Evolutionary conservation across 2,888 invertebrate species (phyloP).

Genomic region (Prionchulus punctatus): DNA sequence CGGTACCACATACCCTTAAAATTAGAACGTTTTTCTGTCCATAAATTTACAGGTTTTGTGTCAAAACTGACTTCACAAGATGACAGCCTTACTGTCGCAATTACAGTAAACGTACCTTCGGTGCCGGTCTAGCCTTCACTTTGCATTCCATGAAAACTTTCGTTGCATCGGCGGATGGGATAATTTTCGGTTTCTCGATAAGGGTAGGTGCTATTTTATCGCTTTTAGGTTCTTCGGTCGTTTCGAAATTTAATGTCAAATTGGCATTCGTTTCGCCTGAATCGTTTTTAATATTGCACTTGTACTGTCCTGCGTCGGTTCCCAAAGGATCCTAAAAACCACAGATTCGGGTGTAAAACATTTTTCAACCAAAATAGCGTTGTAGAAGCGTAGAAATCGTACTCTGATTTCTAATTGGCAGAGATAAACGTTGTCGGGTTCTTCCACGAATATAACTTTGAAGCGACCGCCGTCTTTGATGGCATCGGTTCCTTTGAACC

Average conservation of each 20-base stretch:
- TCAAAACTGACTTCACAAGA: not conserved
- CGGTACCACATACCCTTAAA: constrained; percentile 15
- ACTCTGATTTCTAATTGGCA: constrained; percentile 31
- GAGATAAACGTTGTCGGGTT: constrained; percentile 29
- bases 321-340: constrained; percentile 64
- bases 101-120: not conserved
- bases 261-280: constrained; percentile 93
- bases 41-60: not conserved
- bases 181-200: constrained; percentile 93
- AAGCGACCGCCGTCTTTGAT: constrained; percentile 26
- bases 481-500: constrained; percentile 50
- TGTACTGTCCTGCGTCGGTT: constrained; percentile 90
- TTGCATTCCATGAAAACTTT: constrained; percentile 90
- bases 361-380: not conserved
- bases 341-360: constrained; percentile 8
- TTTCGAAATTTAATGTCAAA: constrained; percentile 82
- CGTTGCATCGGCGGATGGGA: constrained; percentile 91
- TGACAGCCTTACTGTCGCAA: not conserved
- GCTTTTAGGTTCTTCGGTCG: not conserved
- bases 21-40: not conserved
- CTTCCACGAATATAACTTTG: constrained; percentile 25
- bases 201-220: constrained; percentile 53
- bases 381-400: constrained; percentile 8
- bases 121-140: constrained; percentile 51
- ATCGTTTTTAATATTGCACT: constrained; percentile 88